Base-by-base conservation (phyloP, 2,113 vertebrate species). In the Spilogale gracilis region DNA sequence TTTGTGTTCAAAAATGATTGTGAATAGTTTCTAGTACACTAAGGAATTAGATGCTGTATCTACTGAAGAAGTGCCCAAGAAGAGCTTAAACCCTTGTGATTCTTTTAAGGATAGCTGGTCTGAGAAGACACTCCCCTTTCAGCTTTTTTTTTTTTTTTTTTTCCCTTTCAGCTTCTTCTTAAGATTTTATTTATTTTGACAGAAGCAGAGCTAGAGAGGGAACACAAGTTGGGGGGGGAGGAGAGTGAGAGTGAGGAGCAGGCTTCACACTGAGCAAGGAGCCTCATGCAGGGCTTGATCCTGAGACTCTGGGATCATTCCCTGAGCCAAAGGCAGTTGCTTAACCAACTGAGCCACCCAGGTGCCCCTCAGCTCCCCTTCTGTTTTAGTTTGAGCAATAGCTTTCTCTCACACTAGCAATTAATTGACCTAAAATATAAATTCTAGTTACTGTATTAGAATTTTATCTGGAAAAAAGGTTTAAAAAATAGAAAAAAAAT, bases 401-500 rank as follows among this genome's bases (percentile, higher is more conserved):
- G 45, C 71, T 79, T 52, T 80, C 38, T 89, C 61, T 96, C 6
- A 4, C 5, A 74, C 10, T 81, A 43, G 45, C 45, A 85, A 38
- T 63, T 54, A 30, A 60, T 17, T 43, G 50, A 87, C 14, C 25
- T 89, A 87, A 78, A 50, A 12, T 92, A 23, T 32, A 86, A 50
- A 16, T 93, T 85, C 30, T 82, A 78, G 73, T 89, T 86, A 81
- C 54, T 89, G 50, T 25, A 48, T 86, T 91, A 76, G 27, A 87
- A 88, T 84, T 90, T 50, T 23, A 48, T 52, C 30, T 91, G 20
- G 63, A 78, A 86, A 91, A 45, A 48, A 17, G 52, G 9, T 89
- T 93, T 86, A 18, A 93, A 90, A 89, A 94, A 52, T 78, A 54
- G 14, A 32, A 85, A 4, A 71, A 87, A 85, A 73, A 80, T 89